Conservation (phyloP, 2,113 vertebrate genomes). For the Cyprinus carpio region DNA sequence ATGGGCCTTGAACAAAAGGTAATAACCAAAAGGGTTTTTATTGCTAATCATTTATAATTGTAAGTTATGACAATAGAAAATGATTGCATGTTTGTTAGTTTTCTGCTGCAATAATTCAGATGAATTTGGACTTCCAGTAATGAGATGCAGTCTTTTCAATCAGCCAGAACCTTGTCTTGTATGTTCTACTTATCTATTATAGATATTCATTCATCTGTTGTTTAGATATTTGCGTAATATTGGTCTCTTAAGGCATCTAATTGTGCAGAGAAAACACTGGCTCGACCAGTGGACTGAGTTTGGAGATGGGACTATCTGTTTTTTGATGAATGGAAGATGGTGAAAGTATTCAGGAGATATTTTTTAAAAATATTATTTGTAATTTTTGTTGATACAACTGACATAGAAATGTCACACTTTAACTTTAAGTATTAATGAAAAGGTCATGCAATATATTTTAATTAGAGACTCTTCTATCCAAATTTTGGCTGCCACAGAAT, state of each 20-base stretch:
- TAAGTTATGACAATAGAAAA: slow-evolving; percentile 16
- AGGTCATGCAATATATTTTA: background rate
- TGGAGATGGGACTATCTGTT: background rate
- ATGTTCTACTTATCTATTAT: background rate
- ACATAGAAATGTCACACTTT: background rate
- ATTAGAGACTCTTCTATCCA: background rate
- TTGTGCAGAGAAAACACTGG: background rate
- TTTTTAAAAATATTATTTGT: too few species aligned
- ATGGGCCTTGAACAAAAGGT: slow-evolving; percentile 7
- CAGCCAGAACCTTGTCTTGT: background rate
- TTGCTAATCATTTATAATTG: slow-evolving; percentile 21
- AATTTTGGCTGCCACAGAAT: background rate
- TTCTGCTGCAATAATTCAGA: background rate
- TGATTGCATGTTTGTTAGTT: slow-evolving; percentile 30
- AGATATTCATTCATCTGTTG: background rate
- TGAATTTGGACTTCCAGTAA: background rate
- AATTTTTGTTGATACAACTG: background rate
- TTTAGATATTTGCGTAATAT: background rate
- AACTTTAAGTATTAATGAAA: background rate
- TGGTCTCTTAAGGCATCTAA: background rate
- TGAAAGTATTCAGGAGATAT: too few species aligned
- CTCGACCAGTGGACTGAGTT: background rate
- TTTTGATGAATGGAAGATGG: background rate
- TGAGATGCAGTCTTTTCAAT: slow-evolving; percentile 3
- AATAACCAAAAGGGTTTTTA: background rate